Evolutionary conservation across 2,797 vertebrate species (phyloP), one percentile per base, ranked within the genome.

Genomic region (Sandelia bainsii): DNA sequence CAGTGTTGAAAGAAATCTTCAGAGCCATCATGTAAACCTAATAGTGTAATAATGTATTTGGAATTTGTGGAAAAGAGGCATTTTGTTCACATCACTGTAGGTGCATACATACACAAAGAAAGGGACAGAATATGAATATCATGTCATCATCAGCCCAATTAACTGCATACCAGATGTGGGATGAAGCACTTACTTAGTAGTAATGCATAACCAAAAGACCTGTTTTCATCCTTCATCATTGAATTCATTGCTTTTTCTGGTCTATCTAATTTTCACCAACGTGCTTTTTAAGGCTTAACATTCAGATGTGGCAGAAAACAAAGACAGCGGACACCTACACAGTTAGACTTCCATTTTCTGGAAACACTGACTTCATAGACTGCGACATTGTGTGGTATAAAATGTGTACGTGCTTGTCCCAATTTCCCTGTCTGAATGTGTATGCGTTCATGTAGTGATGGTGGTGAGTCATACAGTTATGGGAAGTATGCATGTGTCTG

Each of bases 381-480:
- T 53, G 11, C 60, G 37, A 67, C 48, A 72, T 22, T 45, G 17
- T 45, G 13, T 48, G 34, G 39, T 53, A 32, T 53, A 63, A 68
- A 84, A 61, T 71, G 64, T 64, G 32, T 72, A 63, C 46, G 48
- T 45, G 7, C 57, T n/a, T 69, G 66, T 72, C 77, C 77, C 70
- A 58, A 80, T 87, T 86, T 79, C 53, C 20, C 16, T 70, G 3
- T 65, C 51, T 50, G 34, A 72, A 72, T 77, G 72, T 83, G 64
- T 58, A 62, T 65, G 57, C 7, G 14, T 66, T 54, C 48, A 29
- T 71, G 69, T 62, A 76, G 37, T 22, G 37, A 80, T 69, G 73
- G 54, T 84, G 87, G 88, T 93, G 91, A 93, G 88, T 93, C 92
- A 92, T 86, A 80, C 75, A 81, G 80, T 91, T 83, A 84, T 37